These are phyloP conservation scores for Catocala fraxini DNA, from an alignment of 2,888 invertebrate species.

Conservation along the genomic window DNA sequence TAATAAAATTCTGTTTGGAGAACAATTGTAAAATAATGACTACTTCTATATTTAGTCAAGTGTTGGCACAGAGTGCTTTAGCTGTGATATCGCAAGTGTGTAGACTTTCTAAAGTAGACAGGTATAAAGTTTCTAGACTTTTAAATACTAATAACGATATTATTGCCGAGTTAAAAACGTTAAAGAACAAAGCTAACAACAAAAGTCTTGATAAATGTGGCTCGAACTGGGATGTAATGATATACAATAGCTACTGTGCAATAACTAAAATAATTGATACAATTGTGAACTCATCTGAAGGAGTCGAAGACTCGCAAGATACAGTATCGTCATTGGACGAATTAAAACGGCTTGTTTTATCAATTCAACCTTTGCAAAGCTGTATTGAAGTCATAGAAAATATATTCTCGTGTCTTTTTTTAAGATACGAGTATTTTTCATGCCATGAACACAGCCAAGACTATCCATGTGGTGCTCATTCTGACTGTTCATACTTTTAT, in stretches of 20 bases:
- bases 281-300: conserved; percentile 75
- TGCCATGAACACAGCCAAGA: conserved; percentile 84
- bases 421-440: conserved; percentile 89
- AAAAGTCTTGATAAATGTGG: conserved; percentile 55
- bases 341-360: conserved; percentile 79
- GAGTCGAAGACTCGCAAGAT: conserved; percentile 67
- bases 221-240: conserved; percentile 80
- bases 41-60: conserved; percentile 82
- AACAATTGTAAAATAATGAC: conserved; percentile 84
- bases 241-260: conserved; percentile 85
- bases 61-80: conserved; percentile 79
- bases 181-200: conserved; percentile 62
- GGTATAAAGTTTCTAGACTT: conserved; percentile 83
- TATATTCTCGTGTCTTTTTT: conserved; percentile 91
- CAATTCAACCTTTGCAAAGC: conserved; percentile 78
- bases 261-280: conserved; percentile 83
- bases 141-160: conserved; percentile 81
- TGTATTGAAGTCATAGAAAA: conserved; percentile 91
- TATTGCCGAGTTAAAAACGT: conserved; percentile 69
- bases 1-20: conserved; percentile 83
- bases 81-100: conserved; percentile 85
- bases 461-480: conserved; percentile 76
- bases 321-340: conserved; percentile 79
- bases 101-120: conserved; percentile 80
- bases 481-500: conserved; percentile 84